Percentiles rank a stretch among this genome's conserved stretches.
Conservation (phyloP, 1,140 invertebrate species). For the Orchestia grillus region DNA sequence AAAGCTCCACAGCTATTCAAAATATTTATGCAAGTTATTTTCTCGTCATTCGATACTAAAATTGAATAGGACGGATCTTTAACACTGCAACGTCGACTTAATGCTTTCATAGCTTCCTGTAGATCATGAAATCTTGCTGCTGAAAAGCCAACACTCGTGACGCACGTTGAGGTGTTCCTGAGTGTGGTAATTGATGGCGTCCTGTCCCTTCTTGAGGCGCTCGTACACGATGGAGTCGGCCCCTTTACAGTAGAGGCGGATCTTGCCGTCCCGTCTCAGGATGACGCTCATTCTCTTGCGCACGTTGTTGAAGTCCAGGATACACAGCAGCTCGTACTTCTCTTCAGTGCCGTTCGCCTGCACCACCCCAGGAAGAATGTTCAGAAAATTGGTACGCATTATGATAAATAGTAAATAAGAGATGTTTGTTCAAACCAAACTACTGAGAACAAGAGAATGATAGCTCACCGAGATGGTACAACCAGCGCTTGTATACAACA, state of each 20-base stretch:
- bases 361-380: neutral
- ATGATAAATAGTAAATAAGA: neutral
- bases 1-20: neutral
- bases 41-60: neutral
- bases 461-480: neutral
- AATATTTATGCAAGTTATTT: neutral
- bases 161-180: slow-evolving; percentile 94
- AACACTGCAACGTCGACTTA: neutral
- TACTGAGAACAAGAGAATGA: neutral
- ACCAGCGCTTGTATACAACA: neutral
- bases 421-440: neutral
- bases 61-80: neutral
- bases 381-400: neutral
- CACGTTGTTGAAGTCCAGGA: slow-evolving; percentile 99
- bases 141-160: neutral
- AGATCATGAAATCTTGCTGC: neutral
- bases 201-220: slow-evolving; percentile 82
- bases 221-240: slow-evolving; percentile 99
- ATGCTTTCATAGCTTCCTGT: neutral
- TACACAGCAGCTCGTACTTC: slow-evolving; percentile 95
- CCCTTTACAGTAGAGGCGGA: slow-evolving; percentile 96
- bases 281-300: slow-evolving; percentile 99
- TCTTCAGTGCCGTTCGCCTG: slow-evolving; percentile 84
- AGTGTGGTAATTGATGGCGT: slow-evolving; percentile 82
- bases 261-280: slow-evolving; percentile 85